These are phyloP conservation scores for Julus scandinavius DNA, from an alignment of 2,888 invertebrate genomes.

Conservation along the genomic window DNA sequence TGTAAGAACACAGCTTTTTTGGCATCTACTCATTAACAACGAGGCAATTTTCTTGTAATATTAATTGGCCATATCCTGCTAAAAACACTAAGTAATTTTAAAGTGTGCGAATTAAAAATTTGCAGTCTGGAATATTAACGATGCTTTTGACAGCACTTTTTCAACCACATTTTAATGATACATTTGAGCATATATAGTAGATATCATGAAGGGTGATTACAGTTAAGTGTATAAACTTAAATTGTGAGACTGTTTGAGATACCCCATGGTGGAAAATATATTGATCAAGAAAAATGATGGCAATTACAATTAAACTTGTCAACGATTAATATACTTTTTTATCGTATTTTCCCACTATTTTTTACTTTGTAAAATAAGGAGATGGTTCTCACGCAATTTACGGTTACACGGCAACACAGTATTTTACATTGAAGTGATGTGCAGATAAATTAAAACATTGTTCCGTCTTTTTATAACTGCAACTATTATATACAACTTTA, in stretches of 20 bases:
- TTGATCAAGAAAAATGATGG: neutral
- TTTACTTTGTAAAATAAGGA: neutral
- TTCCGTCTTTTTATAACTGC: no score
- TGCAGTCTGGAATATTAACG: neutral
- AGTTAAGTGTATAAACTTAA: neutral
- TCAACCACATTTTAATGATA: neutral
- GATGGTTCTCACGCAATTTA: neutral
- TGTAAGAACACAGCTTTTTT: neutral
- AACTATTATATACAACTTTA: no score
- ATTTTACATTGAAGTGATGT: no score
- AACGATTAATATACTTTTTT: neutral
- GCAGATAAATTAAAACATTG: no score
- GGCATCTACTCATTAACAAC: neutral
- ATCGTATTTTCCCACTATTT: neutral
- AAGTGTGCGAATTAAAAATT: neutral
- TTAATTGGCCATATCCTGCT: constrained; percentile 11
- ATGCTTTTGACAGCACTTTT: neutral
- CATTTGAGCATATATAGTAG: neutral
- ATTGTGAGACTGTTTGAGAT: neutral
- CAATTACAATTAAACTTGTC: neutral
- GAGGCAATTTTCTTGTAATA: neutral
- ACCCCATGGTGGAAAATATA: neutral
- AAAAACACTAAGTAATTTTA: neutral
- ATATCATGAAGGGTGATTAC: neutral
- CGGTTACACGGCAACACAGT: neutral